These are phyloP conservation scores for Drosophila obscura DNA, from an alignment of 1,140 invertebrate species.

Conservation along the genomic window DNA sequence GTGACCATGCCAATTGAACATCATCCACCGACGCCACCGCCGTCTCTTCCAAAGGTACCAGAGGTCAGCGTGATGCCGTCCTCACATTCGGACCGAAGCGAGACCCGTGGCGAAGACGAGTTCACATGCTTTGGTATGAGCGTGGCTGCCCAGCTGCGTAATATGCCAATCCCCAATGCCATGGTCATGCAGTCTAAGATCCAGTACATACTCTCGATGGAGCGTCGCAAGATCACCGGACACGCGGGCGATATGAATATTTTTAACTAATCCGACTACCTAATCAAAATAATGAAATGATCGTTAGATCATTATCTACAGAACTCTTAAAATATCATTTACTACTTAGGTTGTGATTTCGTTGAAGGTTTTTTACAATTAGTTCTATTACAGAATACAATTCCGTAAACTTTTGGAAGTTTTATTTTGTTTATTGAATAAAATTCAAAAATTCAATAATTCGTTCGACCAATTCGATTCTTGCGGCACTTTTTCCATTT, in stretches of 20 bases:
- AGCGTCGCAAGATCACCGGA: constrained; percentile 57
- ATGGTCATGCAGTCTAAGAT: constrained; percentile 71
- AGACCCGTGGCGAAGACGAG: constrained; percentile 47
- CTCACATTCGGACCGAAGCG: too few species aligned
- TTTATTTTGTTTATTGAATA: too few species aligned
- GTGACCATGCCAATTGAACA: constrained; percentile 16
- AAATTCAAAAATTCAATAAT: too few species aligned
- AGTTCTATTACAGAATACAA: too few species aligned
- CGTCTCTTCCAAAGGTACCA: constrained; percentile 7
- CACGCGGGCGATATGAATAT: constrained; percentile 37
- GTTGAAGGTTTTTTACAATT: too few species aligned
- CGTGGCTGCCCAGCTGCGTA: constrained; percentile 62
- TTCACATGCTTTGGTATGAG: constrained; percentile 67
- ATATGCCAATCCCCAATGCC: constrained; percentile 60
- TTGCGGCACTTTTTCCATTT: too few species aligned
- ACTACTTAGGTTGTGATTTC: too few species aligned
- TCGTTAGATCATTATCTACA: background rate
- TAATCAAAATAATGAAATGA: background rate
- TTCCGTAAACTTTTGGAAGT: too few species aligned
- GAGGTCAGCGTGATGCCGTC: constrained; percentile 7
- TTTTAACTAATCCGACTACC: constrained; percentile 22
- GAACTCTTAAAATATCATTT: background rate
- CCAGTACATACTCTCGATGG: constrained; percentile 58
- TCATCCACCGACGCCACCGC: constrained; percentile 22
- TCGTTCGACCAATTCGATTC: too few species aligned